phyloP scores from a whole-genome alignment of 1,140 invertebrate genomes.

The Zaprionus ghesquierei region DNA sequence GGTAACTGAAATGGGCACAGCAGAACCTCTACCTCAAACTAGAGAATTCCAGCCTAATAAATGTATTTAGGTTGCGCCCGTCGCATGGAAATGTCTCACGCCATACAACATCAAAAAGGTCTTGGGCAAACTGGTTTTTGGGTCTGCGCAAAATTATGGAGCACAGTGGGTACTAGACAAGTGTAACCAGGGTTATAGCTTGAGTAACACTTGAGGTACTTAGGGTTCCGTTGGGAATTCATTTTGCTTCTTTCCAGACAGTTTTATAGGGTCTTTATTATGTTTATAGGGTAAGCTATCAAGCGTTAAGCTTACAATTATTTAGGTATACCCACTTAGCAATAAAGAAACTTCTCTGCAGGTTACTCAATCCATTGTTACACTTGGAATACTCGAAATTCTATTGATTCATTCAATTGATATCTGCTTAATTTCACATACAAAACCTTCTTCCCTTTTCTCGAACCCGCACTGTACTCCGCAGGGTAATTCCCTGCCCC shows the following conservation, averaged over 20 bases:
- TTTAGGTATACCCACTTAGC: not conserved
- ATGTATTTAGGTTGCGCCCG: conserved; percentile 64
- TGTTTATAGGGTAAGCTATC: not conserved
- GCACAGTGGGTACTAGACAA: not conserved
- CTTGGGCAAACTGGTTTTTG: not conserved
- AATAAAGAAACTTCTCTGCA: too few species aligned
- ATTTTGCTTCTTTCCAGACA: not conserved
- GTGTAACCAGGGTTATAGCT: not conserved
- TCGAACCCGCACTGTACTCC: not conserved
- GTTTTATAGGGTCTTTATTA: not conserved
- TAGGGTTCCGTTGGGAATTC: not conserved
- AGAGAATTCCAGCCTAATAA: conserved; percentile 45
- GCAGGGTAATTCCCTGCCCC: not conserved
- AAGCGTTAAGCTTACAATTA: not conserved
- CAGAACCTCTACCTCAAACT: not conserved
- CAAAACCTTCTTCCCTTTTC: not conserved
- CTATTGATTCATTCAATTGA: too few species aligned
- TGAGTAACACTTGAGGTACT: not conserved
- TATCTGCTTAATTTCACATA: not conserved
- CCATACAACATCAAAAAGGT: not conserved
- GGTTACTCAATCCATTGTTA: not conserved
- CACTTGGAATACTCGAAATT: not conserved
- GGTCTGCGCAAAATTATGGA: not conserved
- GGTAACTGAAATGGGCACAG: conserved; percentile 33
- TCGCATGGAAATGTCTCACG: not conserved